Percentiles rank a stretch among this genome's conserved stretches.
Conservation (phyloP, 2,113 vertebrate species). For the Desmodus rotundus region DNA sequence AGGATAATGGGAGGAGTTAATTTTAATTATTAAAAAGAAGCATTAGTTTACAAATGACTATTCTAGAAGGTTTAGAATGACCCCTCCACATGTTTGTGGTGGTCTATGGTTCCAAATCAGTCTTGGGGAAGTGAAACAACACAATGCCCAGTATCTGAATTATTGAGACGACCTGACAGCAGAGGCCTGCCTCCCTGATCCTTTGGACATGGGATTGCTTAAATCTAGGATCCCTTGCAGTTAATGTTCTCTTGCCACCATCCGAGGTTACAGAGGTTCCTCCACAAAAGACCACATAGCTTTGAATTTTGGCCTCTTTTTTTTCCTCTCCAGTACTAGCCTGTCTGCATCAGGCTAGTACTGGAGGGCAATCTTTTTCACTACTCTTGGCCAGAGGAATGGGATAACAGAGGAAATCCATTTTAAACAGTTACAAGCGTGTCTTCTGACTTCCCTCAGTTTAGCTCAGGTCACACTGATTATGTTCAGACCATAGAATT, state of each 20-base stretch:
- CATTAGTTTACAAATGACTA: background rate
- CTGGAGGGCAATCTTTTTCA: background rate
- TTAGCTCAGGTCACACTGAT: background rate
- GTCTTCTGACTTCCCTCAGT: background rate
- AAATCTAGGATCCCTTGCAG: background rate
- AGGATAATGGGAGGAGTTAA: background rate
- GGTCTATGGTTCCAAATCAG: background rate
- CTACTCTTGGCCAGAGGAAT: background rate
- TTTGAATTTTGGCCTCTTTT: background rate
- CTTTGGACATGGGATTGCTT: background rate
- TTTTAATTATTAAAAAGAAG: background rate
- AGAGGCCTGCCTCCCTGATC: background rate
- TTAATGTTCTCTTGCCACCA: background rate
- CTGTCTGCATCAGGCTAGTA: background rate
- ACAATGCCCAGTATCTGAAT: background rate
- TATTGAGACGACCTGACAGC: background rate
- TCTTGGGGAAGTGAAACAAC: background rate
- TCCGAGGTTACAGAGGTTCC: background rate
- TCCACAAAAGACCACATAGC: background rate
- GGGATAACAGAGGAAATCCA: background rate
- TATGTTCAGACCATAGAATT: background rate
- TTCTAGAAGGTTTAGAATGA: background rate
- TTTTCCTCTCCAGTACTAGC: background rate
- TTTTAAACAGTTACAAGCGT: background rate
- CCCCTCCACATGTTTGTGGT: background rate